Evolutionary conservation across 2,797 vertebrate genomes (phyloP), one percentile per base, ranked within the genome.

Genomic region (Tinamus major): DNA sequence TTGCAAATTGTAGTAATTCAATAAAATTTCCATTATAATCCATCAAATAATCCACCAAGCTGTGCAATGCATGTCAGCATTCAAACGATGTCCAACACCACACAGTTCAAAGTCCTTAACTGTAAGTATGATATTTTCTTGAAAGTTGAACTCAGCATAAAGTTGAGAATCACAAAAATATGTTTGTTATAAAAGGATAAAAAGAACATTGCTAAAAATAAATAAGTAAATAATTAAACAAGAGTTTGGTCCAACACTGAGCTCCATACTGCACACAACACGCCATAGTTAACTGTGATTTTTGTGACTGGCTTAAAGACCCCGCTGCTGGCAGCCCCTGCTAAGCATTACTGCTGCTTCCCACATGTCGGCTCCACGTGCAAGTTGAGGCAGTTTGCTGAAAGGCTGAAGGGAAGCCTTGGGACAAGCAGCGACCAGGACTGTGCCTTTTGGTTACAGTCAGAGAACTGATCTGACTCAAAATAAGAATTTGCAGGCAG

Each of bases 271-370:
- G 35, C 85, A 80, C 79, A 93, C 77, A 91, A 70, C 44, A 87
- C 44, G 76, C 49, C 72, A 71, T 18, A 86, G 75, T 79, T 95
- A 91, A 85, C 87, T 5, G 72, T 69, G 85, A 92, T 87, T 96
- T 95, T 94, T 96, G 85, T 49, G 77, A 91, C 33, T 56, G 72
- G 74, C 29, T 95, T 93, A 96, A 85, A 89, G 37, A 65, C 55
- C 83, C 77, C 39, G 42, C 41, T 80, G 24, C 85, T 93, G 95
- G 92, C 87, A 92, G 13, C 71, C 62, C 65, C 62, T 89, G 76
- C 29, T 92, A 93, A 94, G 76, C 35, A 49, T 72, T 94, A 92
- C 85, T 91, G 91, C 79, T 33, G 62, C 64, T 94, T 91, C 44
- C 68, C 68, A 46, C 13, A 33, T 78, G 71, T 92, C 84, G 79